Evolutionary conservation across 2,888 invertebrate species (phyloP).

Genomic region (Platycheirus rosarum): DNA sequence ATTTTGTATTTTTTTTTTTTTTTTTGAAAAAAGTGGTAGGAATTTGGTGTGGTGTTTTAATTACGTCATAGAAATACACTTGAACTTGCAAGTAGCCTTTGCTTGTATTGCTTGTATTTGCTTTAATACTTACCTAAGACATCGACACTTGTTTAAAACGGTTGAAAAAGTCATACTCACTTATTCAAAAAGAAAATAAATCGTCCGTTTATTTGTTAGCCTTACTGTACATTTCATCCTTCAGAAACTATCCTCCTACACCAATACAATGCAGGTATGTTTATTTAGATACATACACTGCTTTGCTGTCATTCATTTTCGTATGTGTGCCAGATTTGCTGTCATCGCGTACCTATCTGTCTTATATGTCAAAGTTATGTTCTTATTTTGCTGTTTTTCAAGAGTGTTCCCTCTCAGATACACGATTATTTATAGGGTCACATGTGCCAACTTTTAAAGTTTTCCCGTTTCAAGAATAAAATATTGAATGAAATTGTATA

Average conservation of each 20-base stretch:
- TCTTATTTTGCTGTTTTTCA: conserved; percentile 16
- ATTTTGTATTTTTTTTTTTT: too few relatives aligned
- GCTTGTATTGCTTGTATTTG: too few relatives aligned
- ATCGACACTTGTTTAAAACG: too few relatives aligned
- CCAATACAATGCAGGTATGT: too few relatives aligned
- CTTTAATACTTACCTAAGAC: too few relatives aligned
- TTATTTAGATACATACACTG: too few relatives aligned
- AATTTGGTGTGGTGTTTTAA: not conserved
- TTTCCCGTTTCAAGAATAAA: not conserved
- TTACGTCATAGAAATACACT: conserved; percentile 13
- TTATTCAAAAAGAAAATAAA: too few relatives aligned
- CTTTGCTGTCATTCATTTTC: conserved; percentile 20
- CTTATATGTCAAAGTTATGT: conserved; percentile 7
- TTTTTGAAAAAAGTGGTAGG: not conserved
- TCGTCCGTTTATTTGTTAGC: not conserved
- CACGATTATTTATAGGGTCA: not conserved
- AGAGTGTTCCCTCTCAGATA: not conserved
- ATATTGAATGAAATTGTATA: too few relatives aligned
- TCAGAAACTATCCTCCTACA: not conserved
- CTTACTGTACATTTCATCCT: not conserved
- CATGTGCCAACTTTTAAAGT: not conserved
- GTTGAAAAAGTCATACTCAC: too few relatives aligned
- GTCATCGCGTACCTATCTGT: conserved; percentile 4
- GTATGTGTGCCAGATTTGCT: conserved; percentile 12
- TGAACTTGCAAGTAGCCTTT: not conserved